Conservation (phyloP, 2,113 vertebrate genomes). For the Elgaria multicarinata region DNA sequence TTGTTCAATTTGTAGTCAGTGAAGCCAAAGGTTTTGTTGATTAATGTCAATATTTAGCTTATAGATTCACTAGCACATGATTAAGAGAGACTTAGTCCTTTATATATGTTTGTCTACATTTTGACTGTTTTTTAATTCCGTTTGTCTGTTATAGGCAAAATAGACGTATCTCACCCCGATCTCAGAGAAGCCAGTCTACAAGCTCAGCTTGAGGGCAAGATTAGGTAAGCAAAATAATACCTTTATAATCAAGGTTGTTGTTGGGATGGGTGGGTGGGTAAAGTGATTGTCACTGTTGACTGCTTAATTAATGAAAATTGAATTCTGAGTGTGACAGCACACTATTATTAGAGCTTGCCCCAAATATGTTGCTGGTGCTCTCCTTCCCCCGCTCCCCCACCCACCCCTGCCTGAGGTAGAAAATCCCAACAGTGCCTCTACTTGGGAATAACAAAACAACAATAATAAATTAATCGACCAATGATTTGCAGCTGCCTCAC, state of each 20-base stretch:
- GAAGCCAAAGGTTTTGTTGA: neutral
- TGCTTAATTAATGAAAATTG: neutral
- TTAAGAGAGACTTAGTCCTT: neutral
- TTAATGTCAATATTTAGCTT: neutral
- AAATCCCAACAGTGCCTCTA: neutral
- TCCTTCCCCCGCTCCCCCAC: too few species aligned
- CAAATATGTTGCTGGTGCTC: neutral
- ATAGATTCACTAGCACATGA: neutral
- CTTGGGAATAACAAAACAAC: neutral
- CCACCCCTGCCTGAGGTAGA: too few species aligned
- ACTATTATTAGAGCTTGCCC: neutral
- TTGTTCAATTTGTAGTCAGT: neutral
- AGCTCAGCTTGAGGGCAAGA: neutral
- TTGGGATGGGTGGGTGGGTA: too few species aligned
- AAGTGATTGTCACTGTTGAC: neutral
- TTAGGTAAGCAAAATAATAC: neutral
- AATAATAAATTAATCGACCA: neutral
- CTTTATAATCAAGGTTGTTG: neutral
- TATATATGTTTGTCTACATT: neutral
- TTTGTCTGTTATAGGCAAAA: neutral
- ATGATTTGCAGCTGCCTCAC: neutral
- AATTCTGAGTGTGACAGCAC: neutral
- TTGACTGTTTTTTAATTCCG: neutral
- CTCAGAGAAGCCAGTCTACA: neutral
- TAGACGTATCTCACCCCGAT: neutral